Evolutionary conservation across 2,888 invertebrate species (phyloP), one percentile per base, ranked within the genome.

Genomic region (Hybos culiciformis): DNA sequence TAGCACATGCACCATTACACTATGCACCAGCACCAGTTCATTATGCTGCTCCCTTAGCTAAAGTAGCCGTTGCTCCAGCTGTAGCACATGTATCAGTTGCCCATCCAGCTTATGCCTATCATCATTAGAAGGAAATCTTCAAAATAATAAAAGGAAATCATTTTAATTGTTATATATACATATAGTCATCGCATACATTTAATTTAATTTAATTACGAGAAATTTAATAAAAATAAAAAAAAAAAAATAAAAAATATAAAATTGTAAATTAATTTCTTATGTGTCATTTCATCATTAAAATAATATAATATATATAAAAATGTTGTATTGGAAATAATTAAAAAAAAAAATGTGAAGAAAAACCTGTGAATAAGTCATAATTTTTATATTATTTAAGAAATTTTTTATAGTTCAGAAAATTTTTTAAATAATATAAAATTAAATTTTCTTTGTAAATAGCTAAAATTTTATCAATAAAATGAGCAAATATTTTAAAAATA

Each of bases 1-100:
- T 19, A 18, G 49, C 62, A 3, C 59, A 60, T 21, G 51, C 37
- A 5, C 39, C 40, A 6, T 63, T 60, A 42, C 60, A 61, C 29
- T 54, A 53, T 46, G 56, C 51, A 46, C 54, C 53, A 19, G 58
- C 60, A 26, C 17, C 41, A 9, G 37, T 42, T 36, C 46, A 52
- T 29, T 52, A 54, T 56, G 56, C 55, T 46, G 50, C 53, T 5
- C 42, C 44, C 24, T 15, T 43, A 23, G 41, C 39, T n/a, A 42
- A 52, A 39, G 48, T 42, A 6, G 50, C 50, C 33, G 51, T 51
- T 26, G 53, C 53, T 46, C 54, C 52, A 39, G 51, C 49, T 42
- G 50, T 53, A 37, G 50, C 53, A 40, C 49, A 51, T 45, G 49
- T 51, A 2, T 46, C 53, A 9, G 50, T 50, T 9, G 43, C 48